phyloP scores from a whole-genome alignment of 2,113 vertebrate genomes.

The Setophaga coronata region DNA sequence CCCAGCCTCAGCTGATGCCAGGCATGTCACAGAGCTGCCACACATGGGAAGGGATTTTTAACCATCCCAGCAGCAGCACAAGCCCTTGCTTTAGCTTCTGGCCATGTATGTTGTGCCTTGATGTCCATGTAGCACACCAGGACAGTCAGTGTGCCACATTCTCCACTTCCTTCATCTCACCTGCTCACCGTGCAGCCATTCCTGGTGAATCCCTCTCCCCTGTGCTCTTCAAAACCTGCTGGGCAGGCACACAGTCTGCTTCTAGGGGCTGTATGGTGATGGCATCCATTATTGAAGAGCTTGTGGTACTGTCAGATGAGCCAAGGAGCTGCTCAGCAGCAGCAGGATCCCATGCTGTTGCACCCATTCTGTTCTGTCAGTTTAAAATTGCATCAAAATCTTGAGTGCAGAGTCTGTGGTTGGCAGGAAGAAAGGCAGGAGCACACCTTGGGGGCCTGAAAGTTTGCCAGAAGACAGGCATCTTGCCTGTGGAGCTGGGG shows the following conservation, averaged over 20 bases:
- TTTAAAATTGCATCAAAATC: background rate
- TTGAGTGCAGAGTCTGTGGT: background rate
- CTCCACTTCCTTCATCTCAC: background rate
- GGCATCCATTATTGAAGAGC: background rate
- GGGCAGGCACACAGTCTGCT: background rate
- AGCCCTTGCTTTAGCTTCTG: background rate
- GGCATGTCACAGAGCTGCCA: background rate
- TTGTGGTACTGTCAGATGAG: background rate
- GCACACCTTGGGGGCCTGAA: background rate
- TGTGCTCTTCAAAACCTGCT: background rate
- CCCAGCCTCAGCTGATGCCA: background rate
- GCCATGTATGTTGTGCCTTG: background rate
- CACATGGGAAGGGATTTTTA: background rate
- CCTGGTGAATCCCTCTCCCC: background rate
- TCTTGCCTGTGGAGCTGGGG: background rate
- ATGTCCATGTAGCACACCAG: background rate
- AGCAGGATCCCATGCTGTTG: background rate
- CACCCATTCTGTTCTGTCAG: background rate
- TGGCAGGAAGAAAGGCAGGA: background rate
- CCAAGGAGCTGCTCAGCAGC: background rate
- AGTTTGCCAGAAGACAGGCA: background rate
- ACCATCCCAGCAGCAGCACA: background rate
- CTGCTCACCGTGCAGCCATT: accelerated
- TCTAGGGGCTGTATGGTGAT: background rate
- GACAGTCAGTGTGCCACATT: background rate